Conservation (phyloP, 2,113 vertebrate genomes). For the Vulpes ferrilata region DNA sequence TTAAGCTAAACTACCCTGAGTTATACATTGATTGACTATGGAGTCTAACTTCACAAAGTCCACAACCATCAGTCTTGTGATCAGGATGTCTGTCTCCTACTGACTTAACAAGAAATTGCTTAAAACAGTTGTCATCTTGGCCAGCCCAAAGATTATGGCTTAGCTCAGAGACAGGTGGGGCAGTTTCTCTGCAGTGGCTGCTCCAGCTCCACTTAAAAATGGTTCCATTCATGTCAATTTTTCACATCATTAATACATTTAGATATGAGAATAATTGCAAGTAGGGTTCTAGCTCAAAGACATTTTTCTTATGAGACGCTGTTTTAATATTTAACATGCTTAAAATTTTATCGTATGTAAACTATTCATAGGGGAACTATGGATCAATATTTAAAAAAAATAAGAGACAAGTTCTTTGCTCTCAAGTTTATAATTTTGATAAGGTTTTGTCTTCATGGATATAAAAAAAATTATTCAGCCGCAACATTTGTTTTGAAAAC, state of each 20-base stretch:
- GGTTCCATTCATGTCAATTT: background rate
- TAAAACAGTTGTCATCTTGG: background rate
- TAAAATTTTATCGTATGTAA: constrained; percentile 3
- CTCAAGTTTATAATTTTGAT: background rate
- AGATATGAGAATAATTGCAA: background rate
- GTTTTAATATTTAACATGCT: background rate
- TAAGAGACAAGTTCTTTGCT: background rate
- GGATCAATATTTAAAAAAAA: background rate
- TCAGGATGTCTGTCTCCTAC: background rate
- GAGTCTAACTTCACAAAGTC: background rate
- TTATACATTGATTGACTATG: background rate
- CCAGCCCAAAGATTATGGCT: background rate
- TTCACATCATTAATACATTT: background rate
- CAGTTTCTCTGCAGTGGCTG: background rate
- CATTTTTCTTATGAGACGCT: background rate
- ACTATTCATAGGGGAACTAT: background rate
- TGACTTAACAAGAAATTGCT: background rate
- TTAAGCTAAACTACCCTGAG: background rate
- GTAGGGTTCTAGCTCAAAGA: background rate
- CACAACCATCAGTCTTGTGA: background rate
- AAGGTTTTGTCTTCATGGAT: background rate
- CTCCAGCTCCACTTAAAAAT: background rate
- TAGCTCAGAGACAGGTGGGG: background rate
- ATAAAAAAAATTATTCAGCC: background rate
- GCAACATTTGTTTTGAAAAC: background rate